Evolutionary conservation across 92 coral and sea anemone species (phyloP), one percentile per base, ranked within the genome.

Genomic region (Epizoanthus stellaris): DNA sequence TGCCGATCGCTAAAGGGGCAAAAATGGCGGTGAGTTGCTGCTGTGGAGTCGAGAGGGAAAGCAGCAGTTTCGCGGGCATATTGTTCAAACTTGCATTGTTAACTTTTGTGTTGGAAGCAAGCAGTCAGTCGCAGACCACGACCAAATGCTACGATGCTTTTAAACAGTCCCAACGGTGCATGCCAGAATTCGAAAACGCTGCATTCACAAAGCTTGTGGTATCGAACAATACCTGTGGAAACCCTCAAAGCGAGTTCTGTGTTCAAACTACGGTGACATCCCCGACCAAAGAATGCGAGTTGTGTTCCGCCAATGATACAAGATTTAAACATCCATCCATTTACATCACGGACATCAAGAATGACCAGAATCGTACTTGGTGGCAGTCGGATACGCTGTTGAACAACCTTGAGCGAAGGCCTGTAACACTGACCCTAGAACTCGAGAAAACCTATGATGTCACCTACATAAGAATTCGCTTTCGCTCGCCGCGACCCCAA

Each of bases 361-460:
- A 94, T 70, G 99, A 96, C 49, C 89, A 87, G 88, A 94, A 96
- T 77, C 88, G 90, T 64, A 94, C 99, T 16, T 96, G 99, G 99
- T 96, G 99, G 99, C 99, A 96, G 70, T 96, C 99, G 2, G 97
- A 94, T 72, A 91, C 98, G 14, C 82, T 95, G 56, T 80, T 85
- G 68, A 86, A 87, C 45, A 87, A 89, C 80, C 90, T 93, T 4
- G 80, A 89, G 23, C 81, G 63, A 60, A 86, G 88, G 65, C 90
- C 92, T 21, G 99, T 97, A 10, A 88, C 92, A 1, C 91, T 97
- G 15, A 89, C 91, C 0, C 87, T 97, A n/a, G 98, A 94, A 62
- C 91, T 97, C 70, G 98, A 95, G 17, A 97, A 97, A 66, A 91
- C 97, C n/a, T 97, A 81, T 81, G 99, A 97, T 88, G 98, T 97